phyloP scores from a whole-genome alignment of 1,140 invertebrate genomes.

The Hydropsyche tenuis region DNA sequence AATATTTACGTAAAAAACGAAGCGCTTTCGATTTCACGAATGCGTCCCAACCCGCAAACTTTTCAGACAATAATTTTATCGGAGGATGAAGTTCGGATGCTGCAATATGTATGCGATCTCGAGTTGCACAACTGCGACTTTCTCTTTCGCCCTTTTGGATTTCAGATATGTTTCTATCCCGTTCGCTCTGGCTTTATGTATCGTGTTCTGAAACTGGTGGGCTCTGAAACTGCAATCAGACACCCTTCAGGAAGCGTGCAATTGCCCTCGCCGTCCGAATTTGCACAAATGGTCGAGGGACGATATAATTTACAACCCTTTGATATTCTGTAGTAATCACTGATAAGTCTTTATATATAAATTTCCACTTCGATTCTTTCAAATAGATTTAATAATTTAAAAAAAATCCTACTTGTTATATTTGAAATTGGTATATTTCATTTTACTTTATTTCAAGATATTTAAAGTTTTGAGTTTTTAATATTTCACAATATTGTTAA shows the following conservation, averaged over 20 bases:
- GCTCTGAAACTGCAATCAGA: not conserved
- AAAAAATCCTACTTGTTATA: no score
- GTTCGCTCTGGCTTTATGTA: not conserved
- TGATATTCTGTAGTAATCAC: not conserved
- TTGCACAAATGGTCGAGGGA: not conserved
- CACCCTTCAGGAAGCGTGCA: not conserved
- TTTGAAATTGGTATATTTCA: no score
- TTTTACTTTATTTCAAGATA: no score
- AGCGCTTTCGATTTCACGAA: no score
- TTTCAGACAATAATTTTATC: slow-evolving; percentile 21
- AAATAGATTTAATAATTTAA: no score
- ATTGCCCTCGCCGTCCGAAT: not conserved
- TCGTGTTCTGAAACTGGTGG: not conserved
- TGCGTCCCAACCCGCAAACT: not conserved
- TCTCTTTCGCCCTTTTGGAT: not conserved
- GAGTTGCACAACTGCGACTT: not conserved
- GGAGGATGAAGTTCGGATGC: not conserved
- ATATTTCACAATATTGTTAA: no score
- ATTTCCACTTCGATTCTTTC: no score
- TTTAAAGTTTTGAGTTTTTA: no score
- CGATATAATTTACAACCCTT: not conserved
- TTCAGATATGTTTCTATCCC: no score
- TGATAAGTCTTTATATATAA: no score
- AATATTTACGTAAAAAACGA: no score
- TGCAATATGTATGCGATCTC: slow-evolving; percentile 11